phyloP scores from a whole-genome alignment of 2,888 invertebrate species.

The Vesta saturnalis region DNA sequence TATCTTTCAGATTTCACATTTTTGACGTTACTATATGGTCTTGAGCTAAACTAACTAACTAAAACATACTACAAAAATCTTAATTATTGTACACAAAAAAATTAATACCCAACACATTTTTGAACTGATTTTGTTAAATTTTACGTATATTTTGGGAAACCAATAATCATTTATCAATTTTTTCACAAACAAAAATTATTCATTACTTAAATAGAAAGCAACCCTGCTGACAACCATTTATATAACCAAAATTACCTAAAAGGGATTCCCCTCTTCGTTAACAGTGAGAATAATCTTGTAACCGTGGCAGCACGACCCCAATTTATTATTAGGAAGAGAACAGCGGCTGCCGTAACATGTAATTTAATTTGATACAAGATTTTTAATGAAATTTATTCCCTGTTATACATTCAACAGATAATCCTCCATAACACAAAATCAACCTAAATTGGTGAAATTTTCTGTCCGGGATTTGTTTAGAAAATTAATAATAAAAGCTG shows the following conservation, averaged over 20 bases:
- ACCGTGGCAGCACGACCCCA: neutral
- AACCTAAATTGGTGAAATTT: neutral
- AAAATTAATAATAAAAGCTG: neutral
- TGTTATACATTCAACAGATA: neutral
- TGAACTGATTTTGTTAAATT: too few species aligned
- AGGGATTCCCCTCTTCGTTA: neutral
- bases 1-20: too few species aligned
- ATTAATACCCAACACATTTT: too few species aligned
- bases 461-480: neutral
- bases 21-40: too few species aligned
- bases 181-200: neutral
- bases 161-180: too few species aligned
- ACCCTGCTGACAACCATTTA: neutral
- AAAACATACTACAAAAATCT: too few species aligned
- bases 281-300: neutral
- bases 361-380: constrained; percentile 1
- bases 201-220: constrained; percentile 2
- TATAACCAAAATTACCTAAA: neutral
- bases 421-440: neutral
- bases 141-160: too few species aligned
- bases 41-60: too few species aligned
- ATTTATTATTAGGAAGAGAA: constrained; percentile 4
- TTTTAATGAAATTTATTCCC: constrained; percentile 1
- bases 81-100: too few species aligned
- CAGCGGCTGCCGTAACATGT: neutral